Conservation (phyloP, 2,888 invertebrate genomes). For the Drosophila niveifrons region DNA sequence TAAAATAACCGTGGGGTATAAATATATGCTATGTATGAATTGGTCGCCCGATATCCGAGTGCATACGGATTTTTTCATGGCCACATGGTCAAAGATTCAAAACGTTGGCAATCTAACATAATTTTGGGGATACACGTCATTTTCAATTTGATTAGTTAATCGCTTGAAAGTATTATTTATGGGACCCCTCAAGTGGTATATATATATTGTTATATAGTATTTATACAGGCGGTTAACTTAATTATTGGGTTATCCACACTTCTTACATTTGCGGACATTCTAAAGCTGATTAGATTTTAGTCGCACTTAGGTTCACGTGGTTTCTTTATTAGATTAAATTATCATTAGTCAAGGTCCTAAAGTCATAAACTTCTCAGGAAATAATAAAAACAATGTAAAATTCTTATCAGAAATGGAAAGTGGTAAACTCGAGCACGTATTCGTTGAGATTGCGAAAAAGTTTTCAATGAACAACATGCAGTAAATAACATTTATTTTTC, state of each 20-base stretch:
- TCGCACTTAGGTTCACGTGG: conserved; percentile 21
- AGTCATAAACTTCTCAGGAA: conserved; percentile 11
- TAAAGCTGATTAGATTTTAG: conserved; percentile 38
- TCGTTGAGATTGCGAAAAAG: neutral
- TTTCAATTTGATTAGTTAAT: conserved; percentile 47
- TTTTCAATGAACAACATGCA: neutral
- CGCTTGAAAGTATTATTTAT: conserved; percentile 39
- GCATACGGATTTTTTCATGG: conserved; percentile 23
- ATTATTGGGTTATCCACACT: conserved; percentile 27
- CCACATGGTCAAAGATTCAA: conserved; percentile 35
- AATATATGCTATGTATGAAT: neutral
- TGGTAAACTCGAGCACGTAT: neutral
- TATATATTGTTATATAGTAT: neutral
- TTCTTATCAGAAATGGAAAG: neutral
- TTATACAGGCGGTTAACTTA: conserved; percentile 2
- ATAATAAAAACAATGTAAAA: conserved; percentile 4
- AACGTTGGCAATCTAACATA: neutral
- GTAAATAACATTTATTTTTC: too few relatives aligned
- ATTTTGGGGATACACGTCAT: conserved; percentile 15
- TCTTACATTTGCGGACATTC: conserved; percentile 5
- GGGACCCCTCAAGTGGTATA: conserved; percentile 21
- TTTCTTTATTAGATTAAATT: conserved; percentile 6
- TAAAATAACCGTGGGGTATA: conserved; percentile 6
- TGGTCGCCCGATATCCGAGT: conserved; percentile 15
- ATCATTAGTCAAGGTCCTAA: conserved; percentile 10